phyloP scores from a whole-genome alignment of 2,797 vertebrate genomes.

The Betta splendens region DNA sequence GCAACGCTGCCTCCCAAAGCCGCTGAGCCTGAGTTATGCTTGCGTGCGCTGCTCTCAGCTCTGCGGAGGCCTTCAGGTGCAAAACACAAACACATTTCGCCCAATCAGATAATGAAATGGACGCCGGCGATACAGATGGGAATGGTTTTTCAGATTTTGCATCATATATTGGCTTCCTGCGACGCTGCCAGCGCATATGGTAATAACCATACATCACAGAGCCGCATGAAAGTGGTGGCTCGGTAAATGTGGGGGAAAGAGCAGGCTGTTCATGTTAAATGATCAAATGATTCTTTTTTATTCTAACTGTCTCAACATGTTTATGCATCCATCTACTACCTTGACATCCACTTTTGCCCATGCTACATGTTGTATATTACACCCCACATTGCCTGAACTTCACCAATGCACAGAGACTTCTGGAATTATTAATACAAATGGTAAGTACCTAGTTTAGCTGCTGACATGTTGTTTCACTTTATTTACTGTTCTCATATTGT shows the following conservation, averaged over 20 bases:
- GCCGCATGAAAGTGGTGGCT: no score
- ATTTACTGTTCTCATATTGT: conserved; percentile 16
- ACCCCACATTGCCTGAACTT: not conserved
- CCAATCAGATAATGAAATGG: not conserved
- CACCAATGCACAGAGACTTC: not conserved
- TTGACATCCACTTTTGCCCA: not conserved
- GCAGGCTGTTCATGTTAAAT: no score
- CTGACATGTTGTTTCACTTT: conserved; percentile 1
- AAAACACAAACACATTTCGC: conserved; percentile 13
- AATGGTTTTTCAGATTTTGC: not conserved
- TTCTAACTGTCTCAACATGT: no score
- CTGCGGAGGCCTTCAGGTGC: conserved; percentile 21
- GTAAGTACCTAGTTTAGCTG: not conserved
- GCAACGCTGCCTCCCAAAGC: conserved; percentile 37
- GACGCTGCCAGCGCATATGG: not conserved
- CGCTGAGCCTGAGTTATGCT: conserved; percentile 7
- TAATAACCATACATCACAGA: not conserved
- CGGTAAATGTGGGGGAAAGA: no score
- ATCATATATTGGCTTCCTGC: no score
- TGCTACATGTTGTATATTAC: not conserved
- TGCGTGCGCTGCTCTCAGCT: not conserved
- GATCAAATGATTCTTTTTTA: no score
- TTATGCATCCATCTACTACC: not conserved
- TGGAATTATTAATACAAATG: not conserved
- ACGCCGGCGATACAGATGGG: conserved; percentile 1